Percentiles rank a stretch among this genome's conserved stretches.
These are phyloP conservation scores for Andrena haemorrhoa DNA, from an alignment of 2,888 invertebrate genomes.

Conservation along the genomic window DNA sequence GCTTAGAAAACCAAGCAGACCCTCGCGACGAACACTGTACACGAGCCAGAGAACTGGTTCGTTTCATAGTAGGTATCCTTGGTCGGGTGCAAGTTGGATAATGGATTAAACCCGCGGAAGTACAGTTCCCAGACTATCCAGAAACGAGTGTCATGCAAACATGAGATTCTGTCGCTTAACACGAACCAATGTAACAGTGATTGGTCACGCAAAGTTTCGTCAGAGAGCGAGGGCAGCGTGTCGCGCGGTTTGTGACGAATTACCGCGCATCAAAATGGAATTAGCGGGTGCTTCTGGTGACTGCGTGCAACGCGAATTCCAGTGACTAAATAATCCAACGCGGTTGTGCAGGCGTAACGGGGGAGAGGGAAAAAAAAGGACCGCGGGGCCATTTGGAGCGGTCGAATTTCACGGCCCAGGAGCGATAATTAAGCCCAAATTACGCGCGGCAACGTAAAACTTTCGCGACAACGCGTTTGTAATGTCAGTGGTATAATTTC, in stretches of 20 bases:
- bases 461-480: constrained; percentile 55
- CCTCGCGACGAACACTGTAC: too few relatives aligned
- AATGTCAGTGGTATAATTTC: constrained; percentile 66
- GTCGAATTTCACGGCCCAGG: constrained; percentile 43
- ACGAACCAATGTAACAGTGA: constrained; percentile 5
- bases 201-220: constrained; percentile 16
- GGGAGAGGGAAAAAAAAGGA: background rate
- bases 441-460: constrained; percentile 61
- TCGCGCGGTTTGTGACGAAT: background rate
- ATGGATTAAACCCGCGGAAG: background rate
- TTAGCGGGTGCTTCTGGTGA: constrained; percentile 33
- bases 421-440: constrained; percentile 65
- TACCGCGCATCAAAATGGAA: constrained; percentile 16
- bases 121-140: background rate
- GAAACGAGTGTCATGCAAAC: background rate
- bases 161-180: background rate
- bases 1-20: too few relatives aligned
- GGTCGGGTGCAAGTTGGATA: background rate
- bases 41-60: too few relatives aligned
- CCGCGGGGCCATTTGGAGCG: constrained; percentile 19
- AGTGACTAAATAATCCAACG: constrained; percentile 24
- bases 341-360: background rate
- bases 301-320: constrained; percentile 14
- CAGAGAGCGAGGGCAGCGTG: background rate
- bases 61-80: background rate